Evolutionary conservation across 2,888 invertebrate genomes (phyloP), one percentile per base, ranked within the genome.

Genomic region (Pristionchus entomophagus): DNA sequence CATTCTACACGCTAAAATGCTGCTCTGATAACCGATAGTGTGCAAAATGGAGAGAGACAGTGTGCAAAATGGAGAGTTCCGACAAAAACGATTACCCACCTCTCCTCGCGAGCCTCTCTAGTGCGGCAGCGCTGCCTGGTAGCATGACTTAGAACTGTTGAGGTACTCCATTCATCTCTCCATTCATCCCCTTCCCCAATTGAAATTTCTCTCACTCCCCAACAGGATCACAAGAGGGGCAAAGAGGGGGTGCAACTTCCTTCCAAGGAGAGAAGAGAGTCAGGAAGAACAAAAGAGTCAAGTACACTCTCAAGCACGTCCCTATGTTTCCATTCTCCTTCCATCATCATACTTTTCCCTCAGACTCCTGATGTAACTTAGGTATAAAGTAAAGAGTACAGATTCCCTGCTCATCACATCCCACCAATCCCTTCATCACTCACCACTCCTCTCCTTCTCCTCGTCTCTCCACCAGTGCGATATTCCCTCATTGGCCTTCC

Each of bases 211-310:
- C n/a, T n/a, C n/a, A n/a, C n/a, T n/a, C n/a, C n/a, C 51, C 49
- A 78, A 78, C 78, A 51, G 78, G 78, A 78, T 78, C 49, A 78
- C 78, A 17, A 29, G 29, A 49, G 51, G 73, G 73, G 29, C 26
- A 29, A 45, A 17, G 19, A 19, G 29, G 51, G 73, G 73, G 29
- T 32, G 49, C 26, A 45, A 78, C 49, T 78, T 51, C 45, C 22
- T 29, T 78, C 10, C 49, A 12, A 49, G 41, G 78, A 41, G 41
- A 32, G 5, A 12, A 17, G 26, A 65, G 22, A 65, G 69, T 38
- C 38, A 69, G 38, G 41, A 41, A 69, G 69, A 69, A 69, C 69
- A 69, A 69, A 38, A 69, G 69, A 69, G 38, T 69, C 41, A 41
- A 35, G 41, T 38, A 69, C 41, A 8, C 14, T n/a, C 78, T 49